Evolutionary conservation across 1,140 invertebrate species (phyloP).

Genomic region (Drosophila athabasca): DNA sequence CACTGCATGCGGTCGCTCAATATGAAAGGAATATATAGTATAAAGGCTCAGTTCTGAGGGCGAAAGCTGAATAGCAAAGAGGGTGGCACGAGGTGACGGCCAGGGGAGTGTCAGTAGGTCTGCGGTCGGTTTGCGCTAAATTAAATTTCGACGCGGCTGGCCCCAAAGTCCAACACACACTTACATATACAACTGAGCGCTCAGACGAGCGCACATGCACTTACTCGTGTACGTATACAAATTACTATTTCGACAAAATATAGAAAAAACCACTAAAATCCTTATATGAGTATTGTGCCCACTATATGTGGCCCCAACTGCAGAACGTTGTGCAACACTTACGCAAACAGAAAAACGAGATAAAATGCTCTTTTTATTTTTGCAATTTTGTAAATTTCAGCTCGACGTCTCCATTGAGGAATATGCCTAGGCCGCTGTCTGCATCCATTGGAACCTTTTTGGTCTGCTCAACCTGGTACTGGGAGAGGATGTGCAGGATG

Average conservation of each 20-base stretch:
- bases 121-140: conserved; percentile 79
- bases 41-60: conserved; percentile 40
- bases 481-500: conserved; percentile 53
- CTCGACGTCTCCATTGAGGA: conserved; percentile 62
- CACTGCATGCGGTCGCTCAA: conserved; percentile 74
- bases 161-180: conserved; percentile 53
- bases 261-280: conserved; percentile 27
- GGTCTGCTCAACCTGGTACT: conserved; percentile 57
- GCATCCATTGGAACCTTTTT: conserved; percentile 47
- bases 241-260: conserved; percentile 47
- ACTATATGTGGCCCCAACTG: conserved; percentile 17
- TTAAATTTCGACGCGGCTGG: conserved; percentile 70
- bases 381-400: conserved; percentile 64
- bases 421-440: conserved; percentile 58
- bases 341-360: too few relatives aligned
- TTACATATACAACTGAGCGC: conserved; percentile 7
- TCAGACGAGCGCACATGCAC: conserved; percentile 4
- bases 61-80: not conserved
- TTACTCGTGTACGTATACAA: conserved; percentile 22
- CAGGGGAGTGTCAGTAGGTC: conserved; percentile 64
- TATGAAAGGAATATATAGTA: conserved; percentile 53
- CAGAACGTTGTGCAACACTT: too few relatives aligned
- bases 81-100: not conserved
- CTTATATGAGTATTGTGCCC: conserved; percentile 15
- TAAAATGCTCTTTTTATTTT: conserved; percentile 17